These are phyloP conservation scores for Ashinkailepas kermadecensis DNA, from an alignment of 2,888 invertebrate species.

Conservation along the genomic window DNA sequence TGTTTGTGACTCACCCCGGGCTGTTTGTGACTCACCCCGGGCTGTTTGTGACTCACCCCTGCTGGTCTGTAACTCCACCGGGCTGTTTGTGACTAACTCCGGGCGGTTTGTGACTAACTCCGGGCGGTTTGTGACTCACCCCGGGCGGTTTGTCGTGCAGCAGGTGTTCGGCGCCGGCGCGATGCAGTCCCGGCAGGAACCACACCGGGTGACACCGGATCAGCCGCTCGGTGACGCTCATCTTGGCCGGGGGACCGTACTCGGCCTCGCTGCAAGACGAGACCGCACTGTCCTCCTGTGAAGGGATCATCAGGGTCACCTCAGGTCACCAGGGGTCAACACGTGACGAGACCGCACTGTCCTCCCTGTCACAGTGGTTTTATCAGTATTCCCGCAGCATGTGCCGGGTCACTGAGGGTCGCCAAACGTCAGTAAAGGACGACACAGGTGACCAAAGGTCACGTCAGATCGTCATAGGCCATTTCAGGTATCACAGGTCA, in stretches of 20 bases:
- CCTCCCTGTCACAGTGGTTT: too few species aligned
- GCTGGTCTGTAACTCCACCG: not conserved
- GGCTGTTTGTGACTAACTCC: too few species aligned
- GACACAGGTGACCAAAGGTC: too few species aligned
- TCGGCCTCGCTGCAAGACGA: not conserved
- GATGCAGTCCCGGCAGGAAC: slow-evolving; percentile 87
- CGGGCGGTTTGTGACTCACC: slow-evolving; percentile 35
- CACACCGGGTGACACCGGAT: slow-evolving; percentile 89
- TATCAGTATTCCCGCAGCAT: too few species aligned
- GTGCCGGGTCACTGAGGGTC: too few species aligned
- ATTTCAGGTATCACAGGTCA: too few species aligned
- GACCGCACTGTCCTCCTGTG: slow-evolving; percentile 14
- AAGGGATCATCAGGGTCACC: too few species aligned
- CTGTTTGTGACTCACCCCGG: too few species aligned
- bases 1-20: too few species aligned
- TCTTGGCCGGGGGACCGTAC: slow-evolving; percentile 42
- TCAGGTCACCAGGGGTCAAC: not conserved
- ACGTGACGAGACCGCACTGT: not conserved
- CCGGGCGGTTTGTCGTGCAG: slow-evolving; percentile 75
- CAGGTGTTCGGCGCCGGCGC: slow-evolving; percentile 87
- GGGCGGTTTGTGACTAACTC: too few species aligned
- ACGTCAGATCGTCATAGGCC: too few species aligned
- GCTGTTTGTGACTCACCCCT: not conserved
- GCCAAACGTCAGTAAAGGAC: too few species aligned
- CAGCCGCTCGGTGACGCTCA: slow-evolving; percentile 75